Evolutionary conservation across 2,797 vertebrate genomes (phyloP).

Genomic region (Tarsius wallacei): DNA sequence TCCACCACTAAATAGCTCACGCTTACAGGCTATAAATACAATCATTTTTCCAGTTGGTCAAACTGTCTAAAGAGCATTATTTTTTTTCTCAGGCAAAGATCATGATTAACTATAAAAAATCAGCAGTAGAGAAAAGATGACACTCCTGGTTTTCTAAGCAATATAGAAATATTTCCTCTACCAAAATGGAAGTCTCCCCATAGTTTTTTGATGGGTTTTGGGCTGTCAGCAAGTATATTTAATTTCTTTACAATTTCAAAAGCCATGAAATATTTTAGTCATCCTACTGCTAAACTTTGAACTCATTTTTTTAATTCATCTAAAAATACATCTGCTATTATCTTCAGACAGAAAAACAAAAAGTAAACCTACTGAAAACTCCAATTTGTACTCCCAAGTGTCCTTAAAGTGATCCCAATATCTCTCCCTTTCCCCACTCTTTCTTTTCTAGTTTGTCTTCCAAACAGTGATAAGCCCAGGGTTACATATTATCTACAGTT

Average conservation of each 20-base stretch:
- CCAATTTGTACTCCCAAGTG: slow-evolving; percentile 54
- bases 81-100: slow-evolving; percentile 27
- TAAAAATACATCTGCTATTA: slow-evolving; percentile 33
- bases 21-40: background rate
- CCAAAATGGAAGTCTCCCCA: background rate
- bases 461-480: slow-evolving; percentile 89
- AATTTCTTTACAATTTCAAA: slow-evolving; percentile 58
- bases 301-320: slow-evolving; percentile 54
- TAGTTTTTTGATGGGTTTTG: background rate
- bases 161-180: background rate
- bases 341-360: slow-evolving; percentile 6
- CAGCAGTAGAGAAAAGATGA: slow-evolving; percentile 63
- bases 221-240: background rate
- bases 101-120: slow-evolving; percentile 34
- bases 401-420: slow-evolving; percentile 81
- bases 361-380: slow-evolving; percentile 65
- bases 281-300: slow-evolving; percentile 41
- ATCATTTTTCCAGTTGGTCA: background rate
- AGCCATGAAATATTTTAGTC: background rate
- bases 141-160: background rate
- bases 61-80: background rate
- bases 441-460: slow-evolving; percentile 83
- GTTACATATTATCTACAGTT: slow-evolving; percentile 89
- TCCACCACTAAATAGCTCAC: slow-evolving; percentile 14
- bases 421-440: slow-evolving; percentile 71